Base-by-base conservation (phyloP, 2,888 invertebrate genomes). In the Horisme vitalbata region DNA sequence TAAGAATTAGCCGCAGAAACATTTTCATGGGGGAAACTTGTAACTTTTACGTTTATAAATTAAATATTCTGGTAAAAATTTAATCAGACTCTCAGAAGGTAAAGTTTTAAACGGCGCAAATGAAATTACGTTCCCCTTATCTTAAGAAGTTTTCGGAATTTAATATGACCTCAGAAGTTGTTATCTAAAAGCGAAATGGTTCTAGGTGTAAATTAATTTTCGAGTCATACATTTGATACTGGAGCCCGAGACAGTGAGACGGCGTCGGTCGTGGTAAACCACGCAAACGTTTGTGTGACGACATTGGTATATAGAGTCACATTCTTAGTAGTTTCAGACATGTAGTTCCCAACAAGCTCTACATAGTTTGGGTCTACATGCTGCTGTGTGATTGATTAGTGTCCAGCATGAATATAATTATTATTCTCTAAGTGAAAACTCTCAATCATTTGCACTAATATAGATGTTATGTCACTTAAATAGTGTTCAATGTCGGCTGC, bases 41-140 rank as follows among this genome's bases (percentile, higher is more conserved):
- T 43, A 8, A 55, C 45, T 51, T 47, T 55, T 59, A 50, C 68
- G 58, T 59, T 60, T 62, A 71, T 71, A 71, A 71, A 72, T 73
- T 74, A 77, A 69, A 65, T 66, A 71, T 75, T 78, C 75, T 68
- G 70, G 66, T 73, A 76, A 77, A 79, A 79, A 80, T 75, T 79
- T 76, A 76, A 77, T 77, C 69, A 73, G 66, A 65, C 68, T 63
- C 53, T 41, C 51, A 52, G 55, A 70, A 67, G 71, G 64, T 65
- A 59, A 77, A 79, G 68, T 79, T 80, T 74, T 71, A 72, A 79
- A 78, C 65, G 76, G 68, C 68, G 76, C 69, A 79, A 79, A 81
- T 81, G 72, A 77, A 81, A 81, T 79, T 81, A 79, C 73, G 71
- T 64, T 58, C 64, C 60, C 65, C 75, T 79, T 80, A 79, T 80